A percentile compares a stretch with the other conserved stretches of the same genome.
These are phyloP conservation scores for Popillia japonica DNA, from an alignment of 1,140 invertebrate genomes.

Conservation along the genomic window DNA sequence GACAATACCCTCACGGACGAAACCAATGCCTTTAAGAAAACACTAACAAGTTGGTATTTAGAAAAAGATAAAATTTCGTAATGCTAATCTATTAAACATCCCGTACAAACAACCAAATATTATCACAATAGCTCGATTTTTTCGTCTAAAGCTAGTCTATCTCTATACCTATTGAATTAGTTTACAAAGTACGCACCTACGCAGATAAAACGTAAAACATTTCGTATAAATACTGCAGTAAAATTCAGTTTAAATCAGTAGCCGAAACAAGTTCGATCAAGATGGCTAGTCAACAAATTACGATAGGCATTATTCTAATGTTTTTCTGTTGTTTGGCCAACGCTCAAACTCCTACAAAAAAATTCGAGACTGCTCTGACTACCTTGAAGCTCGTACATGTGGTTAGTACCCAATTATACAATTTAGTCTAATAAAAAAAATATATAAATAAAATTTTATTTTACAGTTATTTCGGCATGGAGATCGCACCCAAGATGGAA, in stretches of 20 bases:
- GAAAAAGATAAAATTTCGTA: no score
- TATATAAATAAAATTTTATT: not conserved
- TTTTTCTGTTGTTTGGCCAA: not conserved
- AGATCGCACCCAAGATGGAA: constrained; percentile 72
- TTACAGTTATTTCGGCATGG: constrained; percentile 77
- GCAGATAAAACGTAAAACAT: not conserved
- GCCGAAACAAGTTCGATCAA: not conserved
- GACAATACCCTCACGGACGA: no score
- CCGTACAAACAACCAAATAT: no score
- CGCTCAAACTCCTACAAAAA: not conserved
- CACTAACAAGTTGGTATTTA: no score
- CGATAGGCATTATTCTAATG: not conserved
- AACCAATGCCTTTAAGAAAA: no score
- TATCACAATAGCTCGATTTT: no score
- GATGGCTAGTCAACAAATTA: not conserved
- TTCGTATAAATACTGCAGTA: not conserved
- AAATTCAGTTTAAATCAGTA: not conserved
- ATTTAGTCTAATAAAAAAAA: no score
- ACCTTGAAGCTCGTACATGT: constrained; percentile 24
- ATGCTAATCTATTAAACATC: no score
- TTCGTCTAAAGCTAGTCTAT: no score
- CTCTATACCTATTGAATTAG: no score
- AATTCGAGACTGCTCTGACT: not conserved
- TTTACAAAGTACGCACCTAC: no score
- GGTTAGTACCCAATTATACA: not conserved